Percentiles rank a stretch among this genome's conserved stretches.
phyloP scores from a whole-genome alignment of 2,888 invertebrate species.

The Tenodera sinensis region DNA sequence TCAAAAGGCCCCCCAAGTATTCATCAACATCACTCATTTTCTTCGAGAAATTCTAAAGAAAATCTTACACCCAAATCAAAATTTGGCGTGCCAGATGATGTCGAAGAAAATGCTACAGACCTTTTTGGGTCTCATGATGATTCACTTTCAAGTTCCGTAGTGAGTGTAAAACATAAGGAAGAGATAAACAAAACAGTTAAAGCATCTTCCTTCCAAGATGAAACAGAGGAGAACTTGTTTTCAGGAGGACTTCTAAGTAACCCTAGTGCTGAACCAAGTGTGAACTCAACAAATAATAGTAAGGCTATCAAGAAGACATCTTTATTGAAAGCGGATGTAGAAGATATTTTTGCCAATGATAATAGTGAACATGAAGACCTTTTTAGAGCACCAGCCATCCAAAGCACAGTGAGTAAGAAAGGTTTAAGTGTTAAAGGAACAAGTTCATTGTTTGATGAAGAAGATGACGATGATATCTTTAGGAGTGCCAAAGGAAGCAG shows the following conservation, averaged over 20 bases:
- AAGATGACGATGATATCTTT: constrained; percentile 44
- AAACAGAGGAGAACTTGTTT: neutral
- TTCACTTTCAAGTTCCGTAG: neutral
- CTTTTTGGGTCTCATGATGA: neutral
- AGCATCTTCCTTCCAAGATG: neutral
- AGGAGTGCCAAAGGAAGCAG: neutral
- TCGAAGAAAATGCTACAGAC: neutral
- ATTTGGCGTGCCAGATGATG: neutral
- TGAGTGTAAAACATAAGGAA: neutral
- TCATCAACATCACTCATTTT: neutral
- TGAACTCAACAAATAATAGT: neutral
- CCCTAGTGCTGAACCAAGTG: neutral
- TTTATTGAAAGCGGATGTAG: neutral
- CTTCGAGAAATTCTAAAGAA: neutral
- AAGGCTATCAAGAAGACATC: neutral
- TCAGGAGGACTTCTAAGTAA: neutral
- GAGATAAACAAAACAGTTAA: neutral
- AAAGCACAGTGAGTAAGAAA: constrained; percentile 31
- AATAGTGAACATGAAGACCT: constrained; percentile 43
- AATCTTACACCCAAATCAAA: neutral
- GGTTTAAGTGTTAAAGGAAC: constrained; percentile 35
- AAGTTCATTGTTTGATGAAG: constrained; percentile 46
- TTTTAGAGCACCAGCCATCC: constrained; percentile 36
- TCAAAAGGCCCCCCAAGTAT: neutral
- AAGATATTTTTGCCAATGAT: constrained; percentile 43